Base-by-base conservation (phyloP, 2,113 vertebrate genomes). In the Poeciliopsis occidentalis region DNA sequence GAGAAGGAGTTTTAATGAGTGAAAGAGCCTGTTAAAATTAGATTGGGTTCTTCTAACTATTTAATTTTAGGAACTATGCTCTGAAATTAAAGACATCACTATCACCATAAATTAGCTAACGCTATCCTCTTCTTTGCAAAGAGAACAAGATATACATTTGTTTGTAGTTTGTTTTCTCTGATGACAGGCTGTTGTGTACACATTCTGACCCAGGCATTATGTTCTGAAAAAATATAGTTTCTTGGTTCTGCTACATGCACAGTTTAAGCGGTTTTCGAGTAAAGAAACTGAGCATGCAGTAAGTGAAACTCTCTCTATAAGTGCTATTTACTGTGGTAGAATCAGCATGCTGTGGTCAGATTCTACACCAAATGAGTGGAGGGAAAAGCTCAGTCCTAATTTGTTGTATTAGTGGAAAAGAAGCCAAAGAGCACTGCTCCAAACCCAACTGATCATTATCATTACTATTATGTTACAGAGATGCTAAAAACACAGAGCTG, bases 391-490 rank as follows among this genome's bases (percentile, higher is more conserved):
- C 13, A 39, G 44, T 27, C 51, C 32, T 69, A 61, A 80, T 83
- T 74, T 75, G 71, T 75, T 72, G 44, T 19, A 47, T 54, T 67
- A 7, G 31, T 67, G 47, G 31, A 62, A 73, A 37, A 79, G 64
- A 71, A 79, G 31, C 67, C 31, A 51, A 61, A 80, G 26, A 60
- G 64, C 57, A 65, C 54, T 22, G 19, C 30, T 69, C 67, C 60
- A 83, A 78, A 78, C 71, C 27, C 1, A 54, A 31, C 19, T 62
- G 17, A 73, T 73, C 69, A 76, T 77, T 67, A 76, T 47, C 44
- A 17, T 17, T 19, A 47, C 44, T 47, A 27, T 76, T 66, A 76
- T 37, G 26, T 62, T 26, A 15, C 72, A 67, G 10, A 62, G 12
- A 30, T 7, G 3, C 4, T 41, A 15, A 41, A 15, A 41, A 41